Conservation (phyloP, 1,140 invertebrate species). For the Lasioglossum albipes region DNA sequence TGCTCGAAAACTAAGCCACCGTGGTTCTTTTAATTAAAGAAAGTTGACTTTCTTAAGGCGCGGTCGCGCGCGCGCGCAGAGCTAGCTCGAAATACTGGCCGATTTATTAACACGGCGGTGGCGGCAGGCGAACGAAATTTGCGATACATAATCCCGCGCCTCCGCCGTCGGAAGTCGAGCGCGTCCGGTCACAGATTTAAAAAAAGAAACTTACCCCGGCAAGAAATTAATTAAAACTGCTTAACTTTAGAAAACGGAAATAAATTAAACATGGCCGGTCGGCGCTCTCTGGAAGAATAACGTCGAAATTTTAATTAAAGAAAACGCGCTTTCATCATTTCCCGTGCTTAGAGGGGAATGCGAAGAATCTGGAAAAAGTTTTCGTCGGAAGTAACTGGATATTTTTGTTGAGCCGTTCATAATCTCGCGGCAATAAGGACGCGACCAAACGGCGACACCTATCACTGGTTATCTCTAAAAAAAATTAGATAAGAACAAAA, state of each 20-base stretch:
- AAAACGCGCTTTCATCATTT: background rate
- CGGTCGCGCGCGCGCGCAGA: no score
- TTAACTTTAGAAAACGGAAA: slow-evolving; percentile 24
- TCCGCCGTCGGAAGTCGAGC: slow-evolving; percentile 11
- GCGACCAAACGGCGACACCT: no score
- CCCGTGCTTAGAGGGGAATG: no score
- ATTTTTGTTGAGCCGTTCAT: no score
- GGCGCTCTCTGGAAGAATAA: slow-evolving; percentile 7
- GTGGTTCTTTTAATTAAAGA: slow-evolving; percentile 31
- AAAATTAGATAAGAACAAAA: no score
- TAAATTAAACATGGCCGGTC: slow-evolving; percentile 18
- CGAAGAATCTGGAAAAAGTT: background rate
- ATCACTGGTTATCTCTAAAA: no score
- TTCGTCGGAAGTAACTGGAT: background rate
- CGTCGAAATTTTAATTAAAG: slow-evolving; percentile 26
- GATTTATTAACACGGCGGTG: slow-evolving; percentile 13
- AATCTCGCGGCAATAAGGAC: no score
- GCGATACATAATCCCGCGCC: slow-evolving; percentile 2
- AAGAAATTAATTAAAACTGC: slow-evolving; percentile 41
- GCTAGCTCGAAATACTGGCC: background rate
- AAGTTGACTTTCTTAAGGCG: slow-evolving; percentile 21
- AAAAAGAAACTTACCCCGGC: background rate
- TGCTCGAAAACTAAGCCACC: background rate
- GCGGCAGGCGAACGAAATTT: background rate
- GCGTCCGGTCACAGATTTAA: background rate